Base-by-base conservation (phyloP, 1,140 invertebrate species). In the Lordiphosa clarofinis region DNA sequence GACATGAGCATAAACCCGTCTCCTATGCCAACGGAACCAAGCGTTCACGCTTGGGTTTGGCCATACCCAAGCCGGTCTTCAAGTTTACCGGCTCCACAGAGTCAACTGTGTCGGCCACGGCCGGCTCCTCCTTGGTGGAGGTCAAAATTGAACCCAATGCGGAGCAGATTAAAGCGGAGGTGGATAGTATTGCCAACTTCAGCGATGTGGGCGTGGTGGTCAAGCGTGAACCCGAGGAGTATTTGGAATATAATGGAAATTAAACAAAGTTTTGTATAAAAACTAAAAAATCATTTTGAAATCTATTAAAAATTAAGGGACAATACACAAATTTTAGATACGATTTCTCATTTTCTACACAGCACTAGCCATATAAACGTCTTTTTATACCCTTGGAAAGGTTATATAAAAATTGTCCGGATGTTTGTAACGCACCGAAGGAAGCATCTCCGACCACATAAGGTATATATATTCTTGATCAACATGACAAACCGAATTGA, bases 41-140 rank as follows among this genome's bases (percentile, higher is more conserved):
- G 40, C 67, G 87, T 1, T 60, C 62, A 8, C 76, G 84, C 36
- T 71, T 39, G 46, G 66, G 90, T 33, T 70, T 93, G 65, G 92
- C 92, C 33, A 92, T 94, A 61, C 93, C 94, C 6, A 95, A 95
- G 86, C 93, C 94, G 24, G 91, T 94, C 1, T 92, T 94, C 9
- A 95, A 95, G 87, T 93, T 94, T 72, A 92, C 92, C 54, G 90
- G 91, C 50, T 65, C 43, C 11, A 44, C 47, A 44, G 4, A 43
- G 21, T 9, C n/a, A 11, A 9, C 43, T 3, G 36, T 15, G 12
- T 8, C 13, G 31, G 31, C 3, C n/a, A 19, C 43, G 4, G 10
- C 40, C 55, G 1, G 19, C 42, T 24, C 38, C 33, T 6, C 15
- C n/a, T n/a, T 5, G 0, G 44, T n/a, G 38, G 58, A 60, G 13